Evolutionary conservation across 2,888 invertebrate genomes (phyloP), one percentile per base, ranked within the genome.

Genomic region (Geotrupes spiniger): DNA sequence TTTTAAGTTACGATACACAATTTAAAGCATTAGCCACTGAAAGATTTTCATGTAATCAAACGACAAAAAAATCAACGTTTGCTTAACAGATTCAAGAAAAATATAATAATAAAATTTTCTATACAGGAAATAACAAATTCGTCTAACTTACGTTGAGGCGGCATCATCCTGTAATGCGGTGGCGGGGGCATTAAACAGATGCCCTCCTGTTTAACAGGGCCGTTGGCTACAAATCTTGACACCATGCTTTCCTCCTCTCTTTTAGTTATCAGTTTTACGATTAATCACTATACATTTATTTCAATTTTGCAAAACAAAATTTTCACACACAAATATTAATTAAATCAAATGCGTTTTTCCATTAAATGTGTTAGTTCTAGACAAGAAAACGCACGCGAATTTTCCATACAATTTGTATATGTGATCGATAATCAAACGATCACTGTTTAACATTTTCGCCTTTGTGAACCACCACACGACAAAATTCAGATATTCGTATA

Each of bases 121-220:
- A 21, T 26, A 21, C 4, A n/a, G 9, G 9, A 9, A 27, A 27
- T 8, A 27, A 11, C 11, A 31, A 12, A 4, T 37, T 15, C 25
- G 3, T 21, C 6, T 21, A 51, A 66, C 66, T 67, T 67, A 67
- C 67, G 61, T 59, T 63, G 64, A 46, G 69, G 64, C 54, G 64
- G 63, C 61, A 73, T 64, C 69, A 71, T 71, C 60, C 70, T 65
- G 58, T 68, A 71, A 54, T 68, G 70, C 36, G 61, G 60, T 42
- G 67, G 67, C 52, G 66, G 66, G 45, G 71, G 70, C 53, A 71
- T 53, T 50, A 72, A 55, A 56, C 72, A 72, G 51, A 72, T 64
- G 54, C 71, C 71, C 53, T 73, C 73, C 60, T 67, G 72, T 57
- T 74, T 73, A 49, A 72, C 69, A 39, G 72, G 70, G 46, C 70